Base-by-base conservation (phyloP, 2,888 invertebrate genomes). In the Corythucha ciliata region DNA sequence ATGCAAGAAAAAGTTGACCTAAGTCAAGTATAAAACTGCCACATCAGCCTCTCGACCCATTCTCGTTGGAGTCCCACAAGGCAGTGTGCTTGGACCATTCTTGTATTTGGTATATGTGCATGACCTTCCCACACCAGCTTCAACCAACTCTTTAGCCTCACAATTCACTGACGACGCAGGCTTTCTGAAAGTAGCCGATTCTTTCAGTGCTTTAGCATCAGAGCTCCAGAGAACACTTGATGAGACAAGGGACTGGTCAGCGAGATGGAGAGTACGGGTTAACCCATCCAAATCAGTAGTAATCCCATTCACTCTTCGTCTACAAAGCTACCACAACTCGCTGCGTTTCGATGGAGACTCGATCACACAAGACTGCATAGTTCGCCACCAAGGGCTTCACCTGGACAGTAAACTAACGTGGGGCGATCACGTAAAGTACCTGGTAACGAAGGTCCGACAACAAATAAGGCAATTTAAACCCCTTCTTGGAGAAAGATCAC, bases 61-160 rank as follows among this genome's bases (percentile, higher is more conserved):
- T 24, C 20, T 24, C 10, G 40, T 25, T 12, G 40, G 40, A 21
- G 40, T 40, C 22, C 40, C 40, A 3, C 40, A 40, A 16, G 22
- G 6, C 2, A 40, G 40, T 24, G 40, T 40, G 12, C 40, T 40
- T 2, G 40, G 40, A 10, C 40, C 22, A 2, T 24, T 40, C 5
- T 12, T 40, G 12, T 40, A 40, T 12, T 6, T 40, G 14, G n/a
- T 21, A 33, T 42, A 27, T 10, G 29, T 29, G 29, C 12, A 12
- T 29, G n/a, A n/a, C n/a, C n/a, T n/a, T n/a, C n/a, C n/a, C n/a
- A n/a, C n/a, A n/a, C n/a, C n/a, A n/a, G n/a, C n/a, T n/a, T n/a
- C n/a, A n/a, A n/a, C n/a, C n/a, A n/a, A n/a, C n/a, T n/a, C n/a
- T n/a, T n/a, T n/a, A n/a, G n/a, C n/a, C n/a, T n/a, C n/a, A n/a